A percentile compares a stretch with the other conserved stretches of the same genome.
These are phyloP conservation scores for Agriopis marginaria DNA, from an alignment of 2,888 invertebrate genomes.

Conservation along the genomic window DNA sequence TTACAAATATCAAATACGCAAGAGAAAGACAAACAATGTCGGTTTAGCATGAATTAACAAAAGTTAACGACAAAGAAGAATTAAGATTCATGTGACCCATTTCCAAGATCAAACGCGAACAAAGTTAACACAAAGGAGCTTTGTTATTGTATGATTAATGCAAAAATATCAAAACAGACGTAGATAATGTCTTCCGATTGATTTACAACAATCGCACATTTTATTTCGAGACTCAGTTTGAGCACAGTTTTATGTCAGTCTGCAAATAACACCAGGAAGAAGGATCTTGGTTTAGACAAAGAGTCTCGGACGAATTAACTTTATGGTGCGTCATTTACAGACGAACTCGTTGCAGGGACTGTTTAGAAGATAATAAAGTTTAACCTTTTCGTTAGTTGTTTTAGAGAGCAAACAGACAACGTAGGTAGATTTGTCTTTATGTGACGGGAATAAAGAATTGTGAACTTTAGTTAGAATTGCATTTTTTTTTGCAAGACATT, in stretches of 20 bases:
- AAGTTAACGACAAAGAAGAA: conserved; percentile 31
- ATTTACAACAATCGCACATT: conserved; percentile 45
- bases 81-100: conserved; percentile 33
- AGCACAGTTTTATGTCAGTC: conserved; percentile 36
- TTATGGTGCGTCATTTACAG: conserved; percentile 49
- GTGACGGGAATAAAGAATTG: not conserved
- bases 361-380: conserved; percentile 35
- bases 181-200: conserved; percentile 43
- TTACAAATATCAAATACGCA: not conserved
- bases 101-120: conserved; percentile 33
- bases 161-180: conserved; percentile 28
- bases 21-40: conserved; percentile 3
- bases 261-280: conserved; percentile 56
- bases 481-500: not conserved
- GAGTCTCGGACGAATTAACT: conserved; percentile 55
- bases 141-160: conserved; percentile 36
- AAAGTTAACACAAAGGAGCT: conserved; percentile 32
- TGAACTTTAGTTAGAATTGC: not conserved
- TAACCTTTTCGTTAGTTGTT: conserved; percentile 41
- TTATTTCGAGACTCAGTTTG: conserved; percentile 37
- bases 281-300: conserved; percentile 51
- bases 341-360: conserved; percentile 17
- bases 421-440: conserved; percentile 5
- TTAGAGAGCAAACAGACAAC: conserved; percentile 18
- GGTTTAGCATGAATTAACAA: conserved; percentile 17